Percentiles rank a stretch among this genome's conserved stretches.
These are phyloP conservation scores for Micrasema longulum DNA, from an alignment of 1,140 invertebrate genomes.

Conservation along the genomic window DNA sequence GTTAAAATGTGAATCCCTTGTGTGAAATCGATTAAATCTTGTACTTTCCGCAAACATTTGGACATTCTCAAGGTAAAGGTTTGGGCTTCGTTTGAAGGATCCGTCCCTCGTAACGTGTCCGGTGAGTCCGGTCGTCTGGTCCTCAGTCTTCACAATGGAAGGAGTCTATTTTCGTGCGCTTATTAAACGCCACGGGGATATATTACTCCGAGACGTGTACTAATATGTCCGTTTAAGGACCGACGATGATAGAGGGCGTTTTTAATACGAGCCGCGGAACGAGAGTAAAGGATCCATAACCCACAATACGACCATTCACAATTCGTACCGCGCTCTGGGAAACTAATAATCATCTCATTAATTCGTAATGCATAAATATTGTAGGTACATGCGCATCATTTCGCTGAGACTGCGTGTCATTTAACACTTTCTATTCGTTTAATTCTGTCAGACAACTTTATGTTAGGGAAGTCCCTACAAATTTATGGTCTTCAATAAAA, in stretches of 20 bases:
- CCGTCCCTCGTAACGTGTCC: conserved; percentile 13
- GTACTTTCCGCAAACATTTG: no score
- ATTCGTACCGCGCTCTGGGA: no score
- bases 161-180: conserved; percentile 16
- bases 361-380: no score
- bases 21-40: neutral
- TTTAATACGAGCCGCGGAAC: conserved; percentile 3
- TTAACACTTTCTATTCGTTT: no score
- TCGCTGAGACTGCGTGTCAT: no score
- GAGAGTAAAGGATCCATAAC: neutral
- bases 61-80: no score
- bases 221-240: conserved; percentile 34
- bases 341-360: no score
- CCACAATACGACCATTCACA: no score
- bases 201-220: conserved; percentile 27
- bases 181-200: conserved; percentile 33
- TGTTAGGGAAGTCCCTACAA: no score
- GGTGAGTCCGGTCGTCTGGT: neutral
- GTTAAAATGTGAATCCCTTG: neutral
- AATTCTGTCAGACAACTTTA: no score
- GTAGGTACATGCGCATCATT: no score
- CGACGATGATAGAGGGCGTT: conserved; percentile 29
- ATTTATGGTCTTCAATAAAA: no score
- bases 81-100: neutral
- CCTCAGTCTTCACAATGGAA: neutral